These are phyloP conservation scores for Hormaphis cornu DNA, from an alignment of 1,140 invertebrate species.

Conservation along the genomic window DNA sequence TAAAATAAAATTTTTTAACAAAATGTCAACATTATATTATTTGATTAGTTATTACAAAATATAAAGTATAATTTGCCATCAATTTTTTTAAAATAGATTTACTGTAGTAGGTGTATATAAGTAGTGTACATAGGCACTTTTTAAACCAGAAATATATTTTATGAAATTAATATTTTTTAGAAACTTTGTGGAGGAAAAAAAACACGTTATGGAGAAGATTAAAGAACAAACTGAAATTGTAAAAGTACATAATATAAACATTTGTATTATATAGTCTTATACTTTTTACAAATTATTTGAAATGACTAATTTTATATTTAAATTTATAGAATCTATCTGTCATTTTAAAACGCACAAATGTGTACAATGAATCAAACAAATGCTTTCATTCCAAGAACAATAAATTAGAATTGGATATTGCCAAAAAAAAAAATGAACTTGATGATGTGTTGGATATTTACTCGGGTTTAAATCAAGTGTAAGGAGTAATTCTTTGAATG, in stretches of 20 bases:
- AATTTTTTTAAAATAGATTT: too few relatives aligned
- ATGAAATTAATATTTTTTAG: neutral
- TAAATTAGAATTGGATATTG: neutral
- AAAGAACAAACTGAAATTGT: constrained; percentile 7
- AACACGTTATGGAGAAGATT: constrained; percentile 1
- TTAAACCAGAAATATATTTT: too few relatives aligned
- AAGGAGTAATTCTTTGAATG: too few relatives aligned
- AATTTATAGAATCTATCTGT: neutral
- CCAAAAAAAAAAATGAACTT: neutral
- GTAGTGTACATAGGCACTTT: too few relatives aligned
- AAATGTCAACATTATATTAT: too few relatives aligned
- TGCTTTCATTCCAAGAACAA: neutral
- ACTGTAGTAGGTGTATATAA: too few relatives aligned
- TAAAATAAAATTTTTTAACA: too few relatives aligned
- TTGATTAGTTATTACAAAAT: too few relatives aligned
- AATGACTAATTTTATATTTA: neutral
- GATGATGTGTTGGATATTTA: constrained; percentile 8
- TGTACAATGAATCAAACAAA: neutral
- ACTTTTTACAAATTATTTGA: neutral
- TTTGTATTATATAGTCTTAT: neutral
- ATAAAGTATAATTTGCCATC: too few relatives aligned
- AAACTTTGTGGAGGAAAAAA: neutral
- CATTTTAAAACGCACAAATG: neutral
- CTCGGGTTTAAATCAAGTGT: neutral
- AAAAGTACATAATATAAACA: neutral